Evolutionary conservation across 2,113 vertebrate genomes (phyloP), one percentile per base, ranked within the genome.

Genomic region (Triplophysa tibetana): DNA sequence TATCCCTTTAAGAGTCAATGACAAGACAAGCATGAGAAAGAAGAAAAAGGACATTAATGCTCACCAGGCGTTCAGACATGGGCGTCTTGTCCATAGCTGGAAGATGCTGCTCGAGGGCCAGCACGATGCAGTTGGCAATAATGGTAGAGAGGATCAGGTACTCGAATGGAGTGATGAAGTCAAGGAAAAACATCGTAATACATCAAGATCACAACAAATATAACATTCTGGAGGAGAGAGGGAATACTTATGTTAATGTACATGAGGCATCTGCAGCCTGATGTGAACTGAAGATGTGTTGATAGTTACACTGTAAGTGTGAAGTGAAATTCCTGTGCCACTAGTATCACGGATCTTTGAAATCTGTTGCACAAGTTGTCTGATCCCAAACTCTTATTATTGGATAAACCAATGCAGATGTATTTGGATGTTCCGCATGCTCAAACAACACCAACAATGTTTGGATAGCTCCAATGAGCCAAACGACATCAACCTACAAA

Each of bases 131-230:
- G 91, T 99, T 99, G 91, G 98, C 98, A 77, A 99, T 99, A 86
- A 99, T 99, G 80, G 98, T 99, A 83, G 97, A 95, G 87, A 99
- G 92, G 91, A 99, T 99, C 96, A 99, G 96, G 89, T 98, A 99
- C 90, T 99, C 98, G 82, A 99, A 99, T 60, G 98, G 98, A 96
- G 98, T 99, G 91, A 13, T 77, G 74, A 64, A 78, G 95, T 97
- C 93, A 97, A 97, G 91, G 94, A 94, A 83, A 75, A 61, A 67
- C 10, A 73, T 62, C 17, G 1, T 45, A 64, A 67, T n/a, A 81
- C 6, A 38, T 38, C 33, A 11, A 81, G 62, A 72, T 56, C 62
- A 75, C 77, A 29, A 84, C 63, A 85, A 16, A n/a, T 58, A 19
- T 58, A 66, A 74, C 19, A 74, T 64, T 56, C 3, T 2, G 5